Evolutionary conservation across 2,113 vertebrate species (phyloP).

Genomic region (Macheiramphus alcinus): DNA sequence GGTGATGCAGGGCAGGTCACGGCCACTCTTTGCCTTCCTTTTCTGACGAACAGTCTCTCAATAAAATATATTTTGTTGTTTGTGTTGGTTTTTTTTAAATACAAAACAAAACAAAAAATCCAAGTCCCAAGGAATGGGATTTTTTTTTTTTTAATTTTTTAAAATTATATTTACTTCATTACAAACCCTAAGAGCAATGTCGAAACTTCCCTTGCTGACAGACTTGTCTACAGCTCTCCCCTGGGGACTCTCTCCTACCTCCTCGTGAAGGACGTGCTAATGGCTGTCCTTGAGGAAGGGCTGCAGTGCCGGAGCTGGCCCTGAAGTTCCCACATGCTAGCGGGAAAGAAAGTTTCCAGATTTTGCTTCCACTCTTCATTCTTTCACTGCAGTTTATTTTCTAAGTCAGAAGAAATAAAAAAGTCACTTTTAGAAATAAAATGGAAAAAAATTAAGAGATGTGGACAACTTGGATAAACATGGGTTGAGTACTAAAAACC

Average conservation of each 20-base stretch:
- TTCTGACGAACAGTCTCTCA: not conserved
- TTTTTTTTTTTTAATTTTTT: too few species aligned
- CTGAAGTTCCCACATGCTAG: not conserved
- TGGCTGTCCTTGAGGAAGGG: not conserved
- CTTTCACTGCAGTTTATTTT: not conserved
- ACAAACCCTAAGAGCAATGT: not conserved
- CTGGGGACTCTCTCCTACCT: too few species aligned
- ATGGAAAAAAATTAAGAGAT: not conserved
- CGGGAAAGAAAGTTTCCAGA: not conserved
- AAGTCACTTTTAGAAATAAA: not conserved
- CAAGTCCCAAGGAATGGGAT: not conserved
- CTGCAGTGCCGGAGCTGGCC: not conserved
- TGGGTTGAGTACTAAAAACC: not conserved
- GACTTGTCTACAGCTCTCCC: not conserved
- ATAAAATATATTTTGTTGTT: not conserved
- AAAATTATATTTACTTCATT: not conserved
- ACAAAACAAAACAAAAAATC: not conserved
- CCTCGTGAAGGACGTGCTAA: not conserved
- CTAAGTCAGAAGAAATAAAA: not conserved
- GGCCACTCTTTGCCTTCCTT: not conserved
- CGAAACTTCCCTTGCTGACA: not conserved
- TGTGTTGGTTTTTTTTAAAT: not conserved
- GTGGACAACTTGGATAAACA: not conserved
- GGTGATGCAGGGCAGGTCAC: accelerated
- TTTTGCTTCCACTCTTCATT: not conserved